phyloP scores from a whole-genome alignment of 2,888 invertebrate species.

The Temnothorax rugatulus region DNA sequence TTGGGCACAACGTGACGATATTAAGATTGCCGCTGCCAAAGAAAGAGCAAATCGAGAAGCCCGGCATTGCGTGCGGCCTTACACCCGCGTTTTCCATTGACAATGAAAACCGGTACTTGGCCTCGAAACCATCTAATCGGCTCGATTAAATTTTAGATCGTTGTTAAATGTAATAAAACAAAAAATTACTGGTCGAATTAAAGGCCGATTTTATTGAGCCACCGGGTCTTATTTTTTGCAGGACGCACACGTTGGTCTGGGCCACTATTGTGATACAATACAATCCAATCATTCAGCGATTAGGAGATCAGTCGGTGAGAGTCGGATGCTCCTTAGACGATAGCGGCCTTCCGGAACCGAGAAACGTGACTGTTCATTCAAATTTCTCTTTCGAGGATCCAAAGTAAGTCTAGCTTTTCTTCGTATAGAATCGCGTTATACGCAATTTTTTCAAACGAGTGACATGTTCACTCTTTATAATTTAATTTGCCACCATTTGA shows the following conservation, averaged over 20 bases:
- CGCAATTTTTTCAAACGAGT: not conserved
- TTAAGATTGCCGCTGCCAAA: slow-evolving; percentile 88
- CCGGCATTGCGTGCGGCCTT: slow-evolving; percentile 80
- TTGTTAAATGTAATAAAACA: not conserved
- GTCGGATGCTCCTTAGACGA: slow-evolving; percentile 92
- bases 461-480: not conserved
- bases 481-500: not conserved
- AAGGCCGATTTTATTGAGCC: not conserved
- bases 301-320: slow-evolving; percentile 93
- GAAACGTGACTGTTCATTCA: slow-evolving; percentile 88
- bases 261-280: slow-evolving; percentile 93
- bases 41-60: slow-evolving; percentile 63
- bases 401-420: slow-evolving; percentile 84
- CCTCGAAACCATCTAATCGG: slow-evolving; percentile 4
- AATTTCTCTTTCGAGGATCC: slow-evolving; percentile 87
- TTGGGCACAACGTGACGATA: slow-evolving; percentile 86
- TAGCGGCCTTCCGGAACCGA: slow-evolving; percentile 84
- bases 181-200: not conserved
- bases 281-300: slow-evolving; percentile 94
- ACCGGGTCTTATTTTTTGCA: slow-evolving; percentile 78
- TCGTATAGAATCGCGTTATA: not conserved
- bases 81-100: slow-evolving; percentile 82
- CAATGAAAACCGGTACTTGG: slow-evolving; percentile 80
- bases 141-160: not conserved
- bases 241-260: slow-evolving; percentile 90